Conservation (phyloP, 2,888 invertebrate species). For the Synanthedon myopaeformis region DNA sequence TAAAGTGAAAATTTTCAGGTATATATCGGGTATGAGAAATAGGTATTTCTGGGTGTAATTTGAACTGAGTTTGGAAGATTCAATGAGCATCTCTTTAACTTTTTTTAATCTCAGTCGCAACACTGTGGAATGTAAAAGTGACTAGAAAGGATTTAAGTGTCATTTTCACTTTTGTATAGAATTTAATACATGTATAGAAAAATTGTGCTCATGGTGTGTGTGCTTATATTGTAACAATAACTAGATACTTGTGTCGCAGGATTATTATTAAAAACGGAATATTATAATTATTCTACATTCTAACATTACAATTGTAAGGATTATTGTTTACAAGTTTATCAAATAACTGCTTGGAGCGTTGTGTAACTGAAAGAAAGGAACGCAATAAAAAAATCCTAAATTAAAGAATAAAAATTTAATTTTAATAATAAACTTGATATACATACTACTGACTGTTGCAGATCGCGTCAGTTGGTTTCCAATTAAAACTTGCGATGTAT, state of each 20-base stretch:
- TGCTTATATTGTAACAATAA: conserved; percentile 41
- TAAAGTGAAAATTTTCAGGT: conserved; percentile 8
- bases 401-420: too few species aligned
- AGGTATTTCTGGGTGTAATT: conserved; percentile 29
- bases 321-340: too few species aligned
- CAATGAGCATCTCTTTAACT: conserved; percentile 35
- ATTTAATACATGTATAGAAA: conserved; percentile 40
- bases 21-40: conserved; percentile 28
- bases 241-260: conserved; percentile 23
- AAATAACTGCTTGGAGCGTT: too few species aligned
- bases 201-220: conserved; percentile 43
- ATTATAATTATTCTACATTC: conserved; percentile 2
- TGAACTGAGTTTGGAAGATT: conserved; percentile 46
- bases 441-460: too few species aligned
- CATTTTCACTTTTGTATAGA: conserved; percentile 17
- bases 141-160: conserved; percentile 28
- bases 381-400: too few species aligned
- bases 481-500: too few species aligned
- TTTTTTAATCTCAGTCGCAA: conserved; percentile 27
- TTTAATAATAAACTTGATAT: too few species aligned
- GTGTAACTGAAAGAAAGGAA: too few species aligned
- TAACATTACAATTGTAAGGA: neutral
- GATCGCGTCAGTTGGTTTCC: too few species aligned
- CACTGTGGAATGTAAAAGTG: conserved; percentile 32
- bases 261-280: conserved; percentile 1